Percentiles rank a stretch among this genome's conserved stretches.
Conservation (phyloP, 2,797 vertebrate genomes). For the Enteromius argenteus region DNA sequence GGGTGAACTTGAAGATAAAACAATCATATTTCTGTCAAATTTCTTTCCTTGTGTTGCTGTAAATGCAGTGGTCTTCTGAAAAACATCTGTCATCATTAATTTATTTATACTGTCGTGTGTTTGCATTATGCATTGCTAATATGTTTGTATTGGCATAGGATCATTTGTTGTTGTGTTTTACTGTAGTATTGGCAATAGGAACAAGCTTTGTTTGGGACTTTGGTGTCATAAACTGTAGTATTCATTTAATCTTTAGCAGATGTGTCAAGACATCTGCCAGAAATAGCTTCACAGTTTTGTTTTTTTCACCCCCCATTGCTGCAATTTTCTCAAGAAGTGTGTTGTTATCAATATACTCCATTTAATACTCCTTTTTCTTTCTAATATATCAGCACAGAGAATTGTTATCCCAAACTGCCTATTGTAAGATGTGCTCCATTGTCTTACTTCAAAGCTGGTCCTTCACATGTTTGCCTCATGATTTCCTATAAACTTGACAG, state of each 20-base stretch:
- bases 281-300: slow-evolving; percentile 4
- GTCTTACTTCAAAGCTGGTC: slow-evolving; percentile 66
- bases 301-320: neutral
- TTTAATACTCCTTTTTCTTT: neutral
- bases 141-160: neutral
- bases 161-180: neutral
- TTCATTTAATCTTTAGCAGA: slow-evolving; percentile 18
- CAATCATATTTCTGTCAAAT: neutral
- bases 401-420: neutral
- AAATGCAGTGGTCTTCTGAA: neutral
- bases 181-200: slow-evolving; percentile 17
- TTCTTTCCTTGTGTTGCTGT: neutral
- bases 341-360: neutral
- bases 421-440: slow-evolving; percentile 29
- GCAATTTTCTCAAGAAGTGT: neutral
- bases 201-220: slow-evolving; percentile 9
- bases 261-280: slow-evolving; percentile 18
- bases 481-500: slow-evolving; percentile 57
- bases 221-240: neutral
- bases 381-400: neutral
- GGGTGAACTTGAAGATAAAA: neutral
- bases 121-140: neutral
- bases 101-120: neutral
- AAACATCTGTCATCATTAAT: neutral
- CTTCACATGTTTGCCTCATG: slow-evolving; percentile 67